phyloP scores from a whole-genome alignment of 2,797 vertebrate genomes.

The Halcyon chelicuti region DNA sequence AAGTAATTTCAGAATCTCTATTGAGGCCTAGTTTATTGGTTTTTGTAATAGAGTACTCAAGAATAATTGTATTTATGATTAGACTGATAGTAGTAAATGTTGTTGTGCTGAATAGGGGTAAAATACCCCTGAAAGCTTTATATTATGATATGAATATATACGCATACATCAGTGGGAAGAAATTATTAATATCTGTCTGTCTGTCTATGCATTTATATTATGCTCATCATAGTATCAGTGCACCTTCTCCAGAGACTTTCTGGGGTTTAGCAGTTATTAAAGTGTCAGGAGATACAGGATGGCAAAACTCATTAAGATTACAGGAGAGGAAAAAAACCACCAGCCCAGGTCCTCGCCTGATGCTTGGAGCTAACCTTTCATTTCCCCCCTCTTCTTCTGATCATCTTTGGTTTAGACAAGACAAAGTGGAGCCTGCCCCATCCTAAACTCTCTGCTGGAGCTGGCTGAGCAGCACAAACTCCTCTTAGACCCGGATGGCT shows the following conservation, averaged over 20 bases:
- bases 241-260: constrained; percentile 51
- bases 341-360: neutral
- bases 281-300: constrained; percentile 50
- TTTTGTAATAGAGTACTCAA: constrained; percentile 83
- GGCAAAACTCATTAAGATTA: constrained; percentile 48
- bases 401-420: neutral
- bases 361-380: constrained; percentile 25
- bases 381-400: neutral
- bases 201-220: constrained; percentile 71
- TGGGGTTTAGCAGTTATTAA: constrained; percentile 67
- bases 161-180: constrained; percentile 47
- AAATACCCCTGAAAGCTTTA: constrained; percentile 72
- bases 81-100: constrained; percentile 76
- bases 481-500: neutral
- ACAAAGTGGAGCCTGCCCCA: neutral
- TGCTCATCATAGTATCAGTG: constrained; percentile 40
- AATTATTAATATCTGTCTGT: constrained; percentile 69
- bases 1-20: constrained; percentile 84
- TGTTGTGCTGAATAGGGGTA: constrained; percentile 70
- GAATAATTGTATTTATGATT: constrained; percentile 84
- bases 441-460: neutral
- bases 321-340: neutral
- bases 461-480: neutral
- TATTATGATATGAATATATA: constrained; percentile 62
- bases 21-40: constrained; percentile 82